These are phyloP conservation scores for Amphiura filiformis DNA, from an alignment of 35 echinoderm and acorn worm species.

Conservation along the genomic window DNA sequence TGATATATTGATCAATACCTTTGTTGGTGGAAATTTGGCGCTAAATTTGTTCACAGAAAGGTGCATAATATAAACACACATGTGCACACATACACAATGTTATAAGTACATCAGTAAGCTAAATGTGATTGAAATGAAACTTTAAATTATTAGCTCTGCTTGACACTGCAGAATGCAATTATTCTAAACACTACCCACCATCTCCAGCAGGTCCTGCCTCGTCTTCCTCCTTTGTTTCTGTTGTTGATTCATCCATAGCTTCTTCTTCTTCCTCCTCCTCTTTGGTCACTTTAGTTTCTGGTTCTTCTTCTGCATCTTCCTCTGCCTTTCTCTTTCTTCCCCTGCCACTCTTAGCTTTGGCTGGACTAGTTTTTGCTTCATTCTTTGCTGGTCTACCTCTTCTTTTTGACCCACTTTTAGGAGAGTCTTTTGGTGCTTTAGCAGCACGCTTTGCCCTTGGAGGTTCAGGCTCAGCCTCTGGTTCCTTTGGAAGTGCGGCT, in stretches of 20 bases:
- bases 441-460: neutral
- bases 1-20: too few species aligned
- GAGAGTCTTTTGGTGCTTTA: neutral
- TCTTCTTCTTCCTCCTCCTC: conserved; percentile 4
- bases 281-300: conserved; percentile 7
- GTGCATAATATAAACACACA: too few species aligned
- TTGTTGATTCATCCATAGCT: neutral
- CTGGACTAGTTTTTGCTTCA: neutral
- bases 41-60: too few species aligned
- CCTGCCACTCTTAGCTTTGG: neutral
- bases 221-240: neutral
- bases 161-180: too few species aligned
- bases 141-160: too few species aligned
- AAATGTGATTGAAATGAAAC: too few species aligned
- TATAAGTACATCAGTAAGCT: too few species aligned
- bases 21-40: too few species aligned
- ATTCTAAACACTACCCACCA: neutral
- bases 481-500: conserved; percentile 1
- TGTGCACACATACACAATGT: too few species aligned
- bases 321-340: conserved; percentile 28
- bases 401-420: neutral
- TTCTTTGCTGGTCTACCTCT: neutral
- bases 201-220: neutral
- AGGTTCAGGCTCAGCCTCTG: neutral
- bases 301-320: neutral